Conservation (phyloP, 2,797 vertebrate species). For the Caiman crocodilus region DNA sequence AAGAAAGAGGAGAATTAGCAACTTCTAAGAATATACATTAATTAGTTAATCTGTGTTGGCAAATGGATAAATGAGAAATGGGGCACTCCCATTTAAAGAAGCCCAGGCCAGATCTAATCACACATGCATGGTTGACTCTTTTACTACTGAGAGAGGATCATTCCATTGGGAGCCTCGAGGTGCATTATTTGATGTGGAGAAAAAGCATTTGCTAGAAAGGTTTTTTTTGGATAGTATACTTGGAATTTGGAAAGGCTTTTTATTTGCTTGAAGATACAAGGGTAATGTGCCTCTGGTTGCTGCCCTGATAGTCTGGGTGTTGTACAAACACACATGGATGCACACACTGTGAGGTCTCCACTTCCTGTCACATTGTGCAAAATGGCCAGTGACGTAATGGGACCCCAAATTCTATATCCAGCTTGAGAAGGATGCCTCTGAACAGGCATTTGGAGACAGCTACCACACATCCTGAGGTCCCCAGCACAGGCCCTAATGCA, state of each 20-base stretch:
- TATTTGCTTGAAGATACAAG: neutral
- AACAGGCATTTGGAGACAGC: neutral
- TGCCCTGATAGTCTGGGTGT: neutral
- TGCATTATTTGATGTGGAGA: neutral
- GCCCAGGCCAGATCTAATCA: neutral
- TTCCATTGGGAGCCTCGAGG: neutral
- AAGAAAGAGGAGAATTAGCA: neutral
- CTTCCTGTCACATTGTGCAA: neutral
- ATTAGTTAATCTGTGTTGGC: neutral
- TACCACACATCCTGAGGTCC: neutral
- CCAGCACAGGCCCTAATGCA: neutral
- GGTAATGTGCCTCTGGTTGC: neutral
- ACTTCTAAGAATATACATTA: neutral
- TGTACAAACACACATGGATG: neutral
- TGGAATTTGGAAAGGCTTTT: neutral
- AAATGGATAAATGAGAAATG: neutral
- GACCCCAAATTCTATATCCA: neutral
- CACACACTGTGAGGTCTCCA: neutral
- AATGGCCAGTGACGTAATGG: neutral
- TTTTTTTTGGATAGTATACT: conserved; percentile 9
- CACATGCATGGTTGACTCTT: fast-evolving
- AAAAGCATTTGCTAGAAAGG: neutral
- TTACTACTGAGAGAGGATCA: fast-evolving
- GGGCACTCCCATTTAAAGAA: neutral
- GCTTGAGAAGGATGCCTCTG: neutral